phyloP scores from a whole-genome alignment of 2,113 vertebrate species.

The Arvicanthis niloticus region DNA sequence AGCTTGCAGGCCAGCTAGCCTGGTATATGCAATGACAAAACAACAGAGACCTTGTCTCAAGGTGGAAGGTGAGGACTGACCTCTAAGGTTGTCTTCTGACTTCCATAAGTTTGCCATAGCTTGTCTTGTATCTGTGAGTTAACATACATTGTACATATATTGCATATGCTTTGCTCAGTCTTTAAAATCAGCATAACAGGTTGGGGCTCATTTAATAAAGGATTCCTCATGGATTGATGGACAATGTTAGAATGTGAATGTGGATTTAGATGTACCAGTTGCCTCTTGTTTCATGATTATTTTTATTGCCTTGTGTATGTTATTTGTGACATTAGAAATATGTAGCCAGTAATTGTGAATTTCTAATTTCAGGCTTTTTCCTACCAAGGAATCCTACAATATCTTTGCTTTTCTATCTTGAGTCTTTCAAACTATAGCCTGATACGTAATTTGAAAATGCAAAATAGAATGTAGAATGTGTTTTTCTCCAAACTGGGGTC shows the following conservation, averaged over 20 bases:
- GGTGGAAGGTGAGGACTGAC: not conserved
- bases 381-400: constrained; percentile 11
- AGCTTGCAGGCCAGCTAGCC: not conserved
- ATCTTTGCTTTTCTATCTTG: not conserved
- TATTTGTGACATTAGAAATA: not conserved
- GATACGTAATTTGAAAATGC: constrained; percentile 7
- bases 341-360: constrained; percentile 41
- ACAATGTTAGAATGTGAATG: not conserved
- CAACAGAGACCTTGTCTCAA: not conserved
- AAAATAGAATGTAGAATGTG: constrained; percentile 8
- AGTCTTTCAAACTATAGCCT: constrained; percentile 47
- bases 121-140: not conserved
- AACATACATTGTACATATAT: not conserved
- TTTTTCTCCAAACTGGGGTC: constrained; percentile 30
- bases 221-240: constrained; percentile 45
- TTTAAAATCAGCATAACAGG: not conserved
- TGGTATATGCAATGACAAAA: not conserved
- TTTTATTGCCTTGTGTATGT: constrained; percentile 31
- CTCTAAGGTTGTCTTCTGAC: not conserved
- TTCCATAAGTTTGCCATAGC: not conserved
- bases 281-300: not conserved
- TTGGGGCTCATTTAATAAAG: not conserved
- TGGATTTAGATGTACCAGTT: constrained; percentile 29
- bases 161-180: not conserved
- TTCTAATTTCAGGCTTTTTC: constrained; percentile 44